Conservation (phyloP, 2,797 vertebrate genomes). For the Thalassophryne amazonica region DNA sequence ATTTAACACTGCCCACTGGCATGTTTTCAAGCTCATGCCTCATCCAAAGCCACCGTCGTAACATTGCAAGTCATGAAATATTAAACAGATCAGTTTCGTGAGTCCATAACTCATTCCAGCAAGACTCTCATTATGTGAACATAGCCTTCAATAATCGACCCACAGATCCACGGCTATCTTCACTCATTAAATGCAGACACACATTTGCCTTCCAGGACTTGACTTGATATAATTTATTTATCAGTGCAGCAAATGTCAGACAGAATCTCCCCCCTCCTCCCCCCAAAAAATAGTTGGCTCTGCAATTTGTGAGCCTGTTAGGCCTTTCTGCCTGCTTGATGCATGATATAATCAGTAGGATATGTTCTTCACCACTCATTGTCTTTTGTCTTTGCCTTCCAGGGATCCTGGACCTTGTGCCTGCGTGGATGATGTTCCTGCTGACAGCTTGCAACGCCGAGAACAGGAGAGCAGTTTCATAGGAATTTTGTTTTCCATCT, state of each 20-base stretch:
- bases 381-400: constrained; percentile 60
- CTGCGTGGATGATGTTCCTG: constrained; percentile 68
- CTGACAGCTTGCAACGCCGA: constrained; percentile 60
- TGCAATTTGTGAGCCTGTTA: constrained; percentile 39
- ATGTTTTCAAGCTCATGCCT: constrained; percentile 30
- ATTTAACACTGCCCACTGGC: constrained; percentile 34
- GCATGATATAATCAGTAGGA: constrained; percentile 72
- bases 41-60: constrained; percentile 29
- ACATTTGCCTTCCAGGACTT: constrained; percentile 70
- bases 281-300: too few species aligned
- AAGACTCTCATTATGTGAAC: constrained; percentile 45
- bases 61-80: constrained; percentile 62
- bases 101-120: constrained; percentile 59
- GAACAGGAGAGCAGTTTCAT: constrained; percentile 66
- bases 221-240: constrained; percentile 75
- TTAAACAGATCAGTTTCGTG: constrained; percentile 51
- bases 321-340: constrained; percentile 48
- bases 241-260: constrained; percentile 62
- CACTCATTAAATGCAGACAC: constrained; percentile 74
- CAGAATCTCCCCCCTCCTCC: constrained; percentile 39
- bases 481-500: constrained; percentile 43
- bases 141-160: constrained; percentile 61
- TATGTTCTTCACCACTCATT: constrained; percentile 66
- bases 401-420: constrained; percentile 63
- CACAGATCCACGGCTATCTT: constrained; percentile 53